Evolutionary conservation across 1,140 invertebrate species (phyloP).

Genomic region (Contarinia nasturtii): DNA sequence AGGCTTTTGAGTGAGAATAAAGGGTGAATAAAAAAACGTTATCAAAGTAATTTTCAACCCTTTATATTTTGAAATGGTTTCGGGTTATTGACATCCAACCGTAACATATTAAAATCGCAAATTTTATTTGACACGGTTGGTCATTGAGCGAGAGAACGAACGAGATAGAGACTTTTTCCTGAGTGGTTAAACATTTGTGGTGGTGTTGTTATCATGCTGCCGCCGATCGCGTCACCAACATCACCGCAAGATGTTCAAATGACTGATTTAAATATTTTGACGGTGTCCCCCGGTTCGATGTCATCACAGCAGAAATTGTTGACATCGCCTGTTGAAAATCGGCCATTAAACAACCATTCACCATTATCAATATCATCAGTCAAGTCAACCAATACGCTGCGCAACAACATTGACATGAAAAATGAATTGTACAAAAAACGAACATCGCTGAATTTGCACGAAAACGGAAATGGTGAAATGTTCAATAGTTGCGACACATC

Average conservation of each 20-base stretch:
- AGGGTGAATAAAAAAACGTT: too few species aligned
- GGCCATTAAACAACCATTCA: neutral
- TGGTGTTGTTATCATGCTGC: neutral
- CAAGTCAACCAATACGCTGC: conserved; percentile 20
- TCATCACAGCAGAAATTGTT: conserved; percentile 1
- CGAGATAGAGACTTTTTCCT: too few species aligned
- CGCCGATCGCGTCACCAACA: neutral
- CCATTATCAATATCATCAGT: neutral
- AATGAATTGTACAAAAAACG: conserved; percentile 22
- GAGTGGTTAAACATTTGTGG: too few species aligned
- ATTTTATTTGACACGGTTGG: too few species aligned
- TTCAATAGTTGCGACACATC: too few species aligned
- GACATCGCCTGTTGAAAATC: neutral
- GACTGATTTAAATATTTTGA: neutral
- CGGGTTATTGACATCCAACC: too few species aligned
- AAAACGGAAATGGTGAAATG: too few species aligned
- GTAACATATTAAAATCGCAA: too few species aligned
- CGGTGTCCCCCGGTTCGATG: neutral
- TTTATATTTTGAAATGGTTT: too few species aligned
- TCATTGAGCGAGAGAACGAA: too few species aligned
- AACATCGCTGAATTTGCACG: conserved; percentile 13
- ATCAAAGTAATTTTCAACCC: too few species aligned
- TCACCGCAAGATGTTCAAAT: conserved; percentile 1
- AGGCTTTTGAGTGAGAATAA: too few species aligned
- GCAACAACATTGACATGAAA: conserved; percentile 22